phyloP scores from a whole-genome alignment of 2,797 vertebrate species.

The Phylloscopus collybita region DNA sequence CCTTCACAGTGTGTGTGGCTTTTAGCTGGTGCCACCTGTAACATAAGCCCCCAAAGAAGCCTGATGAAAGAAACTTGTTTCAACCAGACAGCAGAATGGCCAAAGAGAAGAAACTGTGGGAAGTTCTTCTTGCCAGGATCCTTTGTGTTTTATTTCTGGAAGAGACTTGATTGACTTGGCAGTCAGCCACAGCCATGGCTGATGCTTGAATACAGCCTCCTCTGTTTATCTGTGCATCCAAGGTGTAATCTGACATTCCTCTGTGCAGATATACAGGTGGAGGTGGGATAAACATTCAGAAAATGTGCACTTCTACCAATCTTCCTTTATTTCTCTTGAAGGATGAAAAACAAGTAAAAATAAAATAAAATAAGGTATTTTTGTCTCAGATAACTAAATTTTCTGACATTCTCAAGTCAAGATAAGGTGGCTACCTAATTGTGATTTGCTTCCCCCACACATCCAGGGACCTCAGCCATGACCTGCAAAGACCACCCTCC shows the following conservation, averaged over 20 bases:
- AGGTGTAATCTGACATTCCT: background rate
- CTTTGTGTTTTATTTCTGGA: background rate
- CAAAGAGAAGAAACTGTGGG: background rate
- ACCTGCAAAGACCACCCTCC: conserved; percentile 5
- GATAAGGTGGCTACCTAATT: background rate
- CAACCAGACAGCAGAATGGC: background rate
- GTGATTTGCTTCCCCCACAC: background rate
- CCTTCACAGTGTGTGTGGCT: rapidly evolving
- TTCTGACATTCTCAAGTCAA: background rate
- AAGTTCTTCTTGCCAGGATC: background rate
- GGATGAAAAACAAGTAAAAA: background rate
- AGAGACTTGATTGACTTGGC: background rate
- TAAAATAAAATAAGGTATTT: background rate
- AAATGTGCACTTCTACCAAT: background rate
- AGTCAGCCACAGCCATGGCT: background rate
- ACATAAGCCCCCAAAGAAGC: background rate
- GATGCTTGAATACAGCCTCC: background rate
- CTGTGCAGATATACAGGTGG: background rate
- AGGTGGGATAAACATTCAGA: background rate
- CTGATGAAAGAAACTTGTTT: background rate
- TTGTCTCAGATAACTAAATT: background rate
- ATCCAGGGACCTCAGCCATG: background rate
- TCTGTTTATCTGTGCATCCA: background rate
- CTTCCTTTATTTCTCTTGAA: conserved; percentile 2
- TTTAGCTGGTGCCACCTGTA: background rate